Conservation (phyloP, 2,888 invertebrate genomes). For the Pristionchus exspectatus region DNA sequence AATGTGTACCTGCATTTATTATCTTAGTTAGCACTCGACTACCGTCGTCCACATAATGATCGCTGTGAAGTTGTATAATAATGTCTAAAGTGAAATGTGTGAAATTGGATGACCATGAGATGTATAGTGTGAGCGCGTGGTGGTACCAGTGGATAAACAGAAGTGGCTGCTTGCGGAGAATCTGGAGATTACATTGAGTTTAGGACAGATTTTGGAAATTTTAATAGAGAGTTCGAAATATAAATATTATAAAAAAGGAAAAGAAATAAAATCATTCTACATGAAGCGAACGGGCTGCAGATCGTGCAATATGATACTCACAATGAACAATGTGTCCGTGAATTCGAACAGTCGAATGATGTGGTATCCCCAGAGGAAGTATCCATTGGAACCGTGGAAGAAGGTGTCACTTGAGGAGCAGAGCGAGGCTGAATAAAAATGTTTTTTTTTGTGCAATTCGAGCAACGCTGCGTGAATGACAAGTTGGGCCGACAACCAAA, state of each 20-base stretch:
- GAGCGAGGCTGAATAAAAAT: background rate
- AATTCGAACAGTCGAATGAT: conserved; percentile 10
- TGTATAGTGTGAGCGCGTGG: conserved; percentile 47
- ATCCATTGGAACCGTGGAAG: background rate
- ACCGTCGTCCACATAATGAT: no score
- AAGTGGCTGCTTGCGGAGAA: conserved; percentile 52
- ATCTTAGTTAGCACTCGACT: no score
- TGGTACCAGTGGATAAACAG: conserved; percentile 55
- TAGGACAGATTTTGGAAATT: no score
- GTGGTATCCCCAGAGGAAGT: background rate
- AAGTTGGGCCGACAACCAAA: no score
- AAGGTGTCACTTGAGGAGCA: background rate
- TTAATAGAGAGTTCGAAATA: no score
- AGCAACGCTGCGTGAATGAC: no score
- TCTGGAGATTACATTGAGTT: no score
- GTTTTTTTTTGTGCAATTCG: no score
- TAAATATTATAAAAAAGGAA: no score
- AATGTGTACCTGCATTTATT: background rate
- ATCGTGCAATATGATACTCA: background rate
- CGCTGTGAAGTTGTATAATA: no score
- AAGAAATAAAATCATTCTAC: no score
- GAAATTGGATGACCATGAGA: background rate
- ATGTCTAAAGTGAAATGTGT: background rate
- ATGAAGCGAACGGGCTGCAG: no score
- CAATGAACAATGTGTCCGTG: conserved; percentile 13